phyloP scores from a whole-genome alignment of 2,797 vertebrate species.

The Oreonectes daqikongensis region DNA sequence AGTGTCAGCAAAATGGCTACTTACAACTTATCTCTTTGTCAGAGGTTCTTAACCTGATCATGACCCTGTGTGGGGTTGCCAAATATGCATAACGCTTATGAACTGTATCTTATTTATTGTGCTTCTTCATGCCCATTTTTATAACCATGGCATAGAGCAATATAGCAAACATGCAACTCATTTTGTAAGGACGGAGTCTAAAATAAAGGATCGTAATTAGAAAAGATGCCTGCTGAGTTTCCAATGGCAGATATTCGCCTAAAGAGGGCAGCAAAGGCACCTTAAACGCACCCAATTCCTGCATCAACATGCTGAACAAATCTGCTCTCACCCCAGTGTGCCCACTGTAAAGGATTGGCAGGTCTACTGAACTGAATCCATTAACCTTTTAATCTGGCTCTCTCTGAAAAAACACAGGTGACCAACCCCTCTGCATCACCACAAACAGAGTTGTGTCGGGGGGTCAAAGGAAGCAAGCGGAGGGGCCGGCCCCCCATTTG shows the following conservation, averaged over 20 bases:
- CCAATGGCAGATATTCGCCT: constrained; percentile 46
- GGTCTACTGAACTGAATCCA: constrained; percentile 74
- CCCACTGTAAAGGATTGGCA: constrained; percentile 65
- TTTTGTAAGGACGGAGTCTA: neutral
- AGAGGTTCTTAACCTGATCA: too few species aligned
- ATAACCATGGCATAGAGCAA: neutral
- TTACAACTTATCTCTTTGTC: too few species aligned
- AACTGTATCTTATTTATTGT: neutral
- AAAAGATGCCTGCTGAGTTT: neutral
- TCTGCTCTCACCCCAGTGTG: constrained; percentile 49
- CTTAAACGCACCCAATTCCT: constrained; percentile 50
- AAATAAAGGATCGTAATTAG: neutral
- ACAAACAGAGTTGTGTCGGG: constrained; percentile 65
- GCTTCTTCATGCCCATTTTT: neutral
- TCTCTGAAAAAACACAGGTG: neutral
- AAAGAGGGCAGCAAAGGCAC: constrained; percentile 72
- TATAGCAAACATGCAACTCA: neutral
- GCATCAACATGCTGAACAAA: constrained; percentile 68
- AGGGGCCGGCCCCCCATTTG: constrained; percentile 66
- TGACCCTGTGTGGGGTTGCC: too few species aligned
- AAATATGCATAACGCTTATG: neutral
- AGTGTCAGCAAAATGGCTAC: too few species aligned
- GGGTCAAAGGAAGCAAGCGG: constrained; percentile 35
- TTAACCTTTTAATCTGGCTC: constrained; percentile 69
- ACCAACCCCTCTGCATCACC: constrained; percentile 61